A percentile compares a stretch with the other conserved stretches of the same genome.
These are phyloP conservation scores for Andricus curvator DNA, from an alignment of 2,888 invertebrate genomes.

Conservation along the genomic window DNA sequence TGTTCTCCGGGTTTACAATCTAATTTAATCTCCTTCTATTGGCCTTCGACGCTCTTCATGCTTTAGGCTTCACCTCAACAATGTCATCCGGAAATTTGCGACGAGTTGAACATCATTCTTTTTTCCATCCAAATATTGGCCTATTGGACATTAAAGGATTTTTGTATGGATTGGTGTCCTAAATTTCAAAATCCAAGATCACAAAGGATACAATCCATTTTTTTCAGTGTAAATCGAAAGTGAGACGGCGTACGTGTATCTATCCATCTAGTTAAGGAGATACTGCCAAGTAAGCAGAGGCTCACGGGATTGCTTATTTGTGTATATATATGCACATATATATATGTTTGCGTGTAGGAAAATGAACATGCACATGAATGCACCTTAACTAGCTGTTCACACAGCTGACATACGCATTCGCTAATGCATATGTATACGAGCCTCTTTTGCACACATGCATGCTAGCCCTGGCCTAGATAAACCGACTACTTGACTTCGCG, in stretches of 20 bases:
- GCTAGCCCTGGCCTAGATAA: slow-evolving; percentile 78
- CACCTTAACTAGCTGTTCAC: slow-evolving; percentile 54
- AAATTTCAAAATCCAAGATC: no score
- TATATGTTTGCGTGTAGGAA: slow-evolving; percentile 49
- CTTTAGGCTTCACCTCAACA: neutral
- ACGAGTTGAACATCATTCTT: no score
- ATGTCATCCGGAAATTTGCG: neutral
- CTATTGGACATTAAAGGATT: no score
- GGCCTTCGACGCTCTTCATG: no score
- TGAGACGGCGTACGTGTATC: slow-evolving; percentile 58
- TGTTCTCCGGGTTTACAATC: no score
- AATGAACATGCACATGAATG: slow-evolving; percentile 49
- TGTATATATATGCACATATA: neutral
- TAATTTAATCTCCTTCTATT: no score
- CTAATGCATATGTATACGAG: slow-evolving; percentile 42
- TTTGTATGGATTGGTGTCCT: no score
- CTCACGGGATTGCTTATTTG: slow-evolving; percentile 54
- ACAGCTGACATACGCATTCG: slow-evolving; percentile 26
- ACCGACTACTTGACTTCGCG: slow-evolving; percentile 64
- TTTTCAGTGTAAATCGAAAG: slow-evolving; percentile 64
- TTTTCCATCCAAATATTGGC: no score
- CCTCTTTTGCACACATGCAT: slow-evolving; percentile 58
- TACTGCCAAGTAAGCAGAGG: slow-evolving; percentile 62
- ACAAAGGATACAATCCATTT: no score
- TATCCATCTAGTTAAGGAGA: slow-evolving; percentile 66